Evolutionary conservation across 2,113 vertebrate species (phyloP), one percentile per base, ranked within the genome.

Genomic region (Melospiza georgiana): DNA sequence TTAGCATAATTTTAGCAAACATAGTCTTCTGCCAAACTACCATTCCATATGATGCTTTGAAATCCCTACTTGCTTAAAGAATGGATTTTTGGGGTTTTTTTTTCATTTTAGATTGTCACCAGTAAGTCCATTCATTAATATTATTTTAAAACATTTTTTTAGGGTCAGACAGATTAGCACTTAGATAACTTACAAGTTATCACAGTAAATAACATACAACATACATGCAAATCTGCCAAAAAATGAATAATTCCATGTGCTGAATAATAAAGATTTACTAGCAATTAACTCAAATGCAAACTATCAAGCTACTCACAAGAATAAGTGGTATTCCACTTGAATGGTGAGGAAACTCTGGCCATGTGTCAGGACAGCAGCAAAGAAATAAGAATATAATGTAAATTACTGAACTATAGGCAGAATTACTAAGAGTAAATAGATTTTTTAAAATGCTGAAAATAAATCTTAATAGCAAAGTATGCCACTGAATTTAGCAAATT

Each of bases 371-470:
- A 57, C 3, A 15, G 39, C 21, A 87, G 27, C 18, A 87, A 91
- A 83, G n/a, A 95, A 79, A 20, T 76, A 73, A 61, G 35, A 71
- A 84, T 85, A 62, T 9, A 69, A 33, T 46, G 84, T 46, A 63
- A 93, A 85, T 79, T 84, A 66, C 27, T 59, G 46, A 93, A 58
- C 63, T 48, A 24, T 35, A 83, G 43, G 12, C 62, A 93, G 51
- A 91, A 89, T 62, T 92, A 79, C 37, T 87, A 61, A 33, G 16
- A 69, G 23, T 87, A 89, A 95, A 95, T 48, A 51, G 71, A 80
- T 95, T 82, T 93, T 87, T 59, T 10, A 71, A 96, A 87, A 76
- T 52, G 11, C 6, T 90, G 55, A 94, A 91, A 87, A 96, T 71
- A 87, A 87, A 89, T 94, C 67, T 80, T 77, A 87, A 91, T 94